Base-by-base conservation (phyloP, 2,888 invertebrate genomes). In the Pelosia muscerda region DNA sequence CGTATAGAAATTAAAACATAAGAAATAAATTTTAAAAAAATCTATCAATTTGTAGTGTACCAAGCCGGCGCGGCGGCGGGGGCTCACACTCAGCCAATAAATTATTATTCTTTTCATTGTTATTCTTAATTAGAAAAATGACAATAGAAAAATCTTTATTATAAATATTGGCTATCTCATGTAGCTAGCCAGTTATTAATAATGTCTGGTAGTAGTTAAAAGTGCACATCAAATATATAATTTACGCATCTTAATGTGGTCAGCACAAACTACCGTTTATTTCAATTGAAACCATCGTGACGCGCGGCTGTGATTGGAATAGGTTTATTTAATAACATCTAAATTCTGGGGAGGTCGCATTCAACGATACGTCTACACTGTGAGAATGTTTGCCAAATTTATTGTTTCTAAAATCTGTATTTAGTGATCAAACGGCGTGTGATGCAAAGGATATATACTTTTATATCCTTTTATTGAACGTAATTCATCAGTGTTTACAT, bases 251-350 rank as follows among this genome's bases (percentile, higher is more conserved):
- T 72, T 68, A 69, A 77, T 80, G 71, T 80, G 85, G 79, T 82
- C 83, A 81, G 80, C 66, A 80, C 77, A 66, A 49, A 25, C 57
- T 68, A 66, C 31, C 75, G 73, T 71, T 90, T 90, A 90, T 87
- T 90, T 84, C 86, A 83, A 87, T 88, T 85, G 84, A 81, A 81
- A 79, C 89, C 78, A 81, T 86, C 86, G 83, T 71, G 78, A 78
- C 84, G 84, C 78, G 83, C 79, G 85, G 88, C 68, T 71, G 80
- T 73, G 74, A 77, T 78, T 81, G 78, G 83, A 65, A 78, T 73
- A 72, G 69, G 76, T 69, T 70, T 69, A 77, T 69, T 65, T 69
- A 76, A 71, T 71, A 68, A 73, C 68, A 66, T 71, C 63, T 63
- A 73, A 75, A 54, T 62, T 53, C 62, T 31, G 75, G 66, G 72